Conservation (phyloP, 2,113 vertebrate genomes). For the Piprites chloris region DNA sequence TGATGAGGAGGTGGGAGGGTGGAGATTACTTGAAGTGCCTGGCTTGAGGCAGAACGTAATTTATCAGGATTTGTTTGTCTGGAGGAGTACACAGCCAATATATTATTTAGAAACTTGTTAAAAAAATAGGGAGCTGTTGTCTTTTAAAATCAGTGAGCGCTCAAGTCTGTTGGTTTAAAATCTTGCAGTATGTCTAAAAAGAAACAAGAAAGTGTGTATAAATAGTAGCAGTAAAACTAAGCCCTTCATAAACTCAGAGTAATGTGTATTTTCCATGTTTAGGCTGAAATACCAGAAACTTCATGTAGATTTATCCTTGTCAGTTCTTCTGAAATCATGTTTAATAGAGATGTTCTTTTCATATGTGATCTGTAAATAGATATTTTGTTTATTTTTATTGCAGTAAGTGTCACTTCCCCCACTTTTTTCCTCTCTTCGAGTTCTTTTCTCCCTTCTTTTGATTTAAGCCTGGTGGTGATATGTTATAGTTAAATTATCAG, state of each 20-base stretch:
- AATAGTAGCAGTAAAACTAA: neutral
- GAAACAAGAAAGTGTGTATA: neutral
- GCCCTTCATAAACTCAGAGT: neutral
- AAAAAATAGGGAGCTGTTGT: neutral
- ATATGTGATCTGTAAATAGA: neutral
- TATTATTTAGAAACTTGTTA: neutral
- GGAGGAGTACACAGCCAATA: neutral
- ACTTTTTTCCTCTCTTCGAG: neutral
- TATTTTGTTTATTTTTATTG: neutral
- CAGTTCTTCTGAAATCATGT: neutral
- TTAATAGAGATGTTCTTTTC: neutral
- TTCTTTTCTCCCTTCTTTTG: neutral
- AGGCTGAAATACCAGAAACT: neutral
- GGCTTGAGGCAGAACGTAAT: neutral
- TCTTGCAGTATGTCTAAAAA: neutral
- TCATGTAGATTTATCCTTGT: neutral
- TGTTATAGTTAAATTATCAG: neutral
- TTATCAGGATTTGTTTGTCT: slow-evolving; percentile 17
- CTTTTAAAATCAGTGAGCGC: neutral
- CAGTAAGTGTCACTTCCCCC: neutral
- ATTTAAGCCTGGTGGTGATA: neutral
- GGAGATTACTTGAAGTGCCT: neutral
- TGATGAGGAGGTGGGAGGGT: neutral
- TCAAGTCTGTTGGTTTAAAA: neutral
- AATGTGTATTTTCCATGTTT: neutral